Evolutionary conservation across 2,113 vertebrate genomes (phyloP), one percentile per base, ranked within the genome.

Genomic region (Harpagus bidentatus): DNA sequence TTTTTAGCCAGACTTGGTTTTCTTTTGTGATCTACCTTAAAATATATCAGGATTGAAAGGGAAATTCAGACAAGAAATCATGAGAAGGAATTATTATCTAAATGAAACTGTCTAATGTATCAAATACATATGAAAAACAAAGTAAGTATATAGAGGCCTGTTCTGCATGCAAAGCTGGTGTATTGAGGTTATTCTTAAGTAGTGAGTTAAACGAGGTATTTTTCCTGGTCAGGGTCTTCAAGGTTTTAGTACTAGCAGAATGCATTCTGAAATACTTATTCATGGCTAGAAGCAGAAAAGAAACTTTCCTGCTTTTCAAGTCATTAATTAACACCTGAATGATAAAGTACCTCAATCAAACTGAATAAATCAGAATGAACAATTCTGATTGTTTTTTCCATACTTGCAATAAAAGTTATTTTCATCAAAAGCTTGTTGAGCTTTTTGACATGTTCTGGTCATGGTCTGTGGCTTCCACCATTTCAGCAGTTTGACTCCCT

Each of bases 1-100:
- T n/a, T 69, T 38, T 29, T 12, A 0, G 1, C 4, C 19, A 71
- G 21, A 9, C 10, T 38, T 63, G 1, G 1, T 58, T 82, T 87
- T 74, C 16, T 71, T 82, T 50, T 2, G 4, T 78, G 55, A 59
- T 84, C 74, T 81, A 23, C 69, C 18, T 38, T 61, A 4, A 63
- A 32, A 65, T 66, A 47, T n/a, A 53, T 65, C 8, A 10, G 12
- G 11, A n/a, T 26, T 32, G 32, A 59, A 73, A 67, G 59, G 55
- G 34, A 12, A 94, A 88, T 74, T 74, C n/a, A 89, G 69, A 34
- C 67, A 76, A 79, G 9, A 62, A 84, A 47, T 18, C 0, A 36
- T 6, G 14, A 74, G 38, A 63, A 78, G 22, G 59, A 76, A 82
- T 63, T 80, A 55, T 21, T 77, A 38, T 17, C 50, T 73, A 53